These are phyloP conservation scores for Spodoptera littoralis DNA, from an alignment of 2,888 invertebrate species.

Conservation along the genomic window DNA sequence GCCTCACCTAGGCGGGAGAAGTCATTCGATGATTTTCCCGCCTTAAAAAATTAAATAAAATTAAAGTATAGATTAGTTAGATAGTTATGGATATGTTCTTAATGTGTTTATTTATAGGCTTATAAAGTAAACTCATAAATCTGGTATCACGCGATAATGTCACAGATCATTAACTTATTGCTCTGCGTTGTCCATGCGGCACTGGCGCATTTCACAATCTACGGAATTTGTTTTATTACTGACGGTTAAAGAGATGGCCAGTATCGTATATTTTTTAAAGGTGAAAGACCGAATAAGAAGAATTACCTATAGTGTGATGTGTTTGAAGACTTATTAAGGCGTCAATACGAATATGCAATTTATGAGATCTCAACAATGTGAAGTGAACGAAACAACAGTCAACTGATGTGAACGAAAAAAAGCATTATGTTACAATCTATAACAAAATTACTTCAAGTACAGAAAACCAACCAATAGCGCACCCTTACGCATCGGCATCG, in stretches of 20 bases:
- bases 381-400: no score
- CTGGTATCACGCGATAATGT: slow-evolving; percentile 41
- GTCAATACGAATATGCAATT: no score
- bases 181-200: slow-evolving; percentile 33
- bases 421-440: neutral
- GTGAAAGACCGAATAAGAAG: no score
- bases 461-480: slow-evolving; percentile 12
- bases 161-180: slow-evolving; percentile 51
- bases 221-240: slow-evolving; percentile 15
- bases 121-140: slow-evolving; percentile 16
- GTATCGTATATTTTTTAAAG: neutral
- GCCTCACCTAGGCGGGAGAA: no score
- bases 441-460: slow-evolving; percentile 21
- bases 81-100: no score
- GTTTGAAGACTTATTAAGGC: no score
- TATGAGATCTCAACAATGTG: no score
- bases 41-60: no score
- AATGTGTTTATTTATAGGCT: slow-evolving; percentile 39
- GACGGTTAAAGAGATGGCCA: neutral
- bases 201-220: slow-evolving; percentile 39
- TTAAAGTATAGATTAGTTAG: no score
- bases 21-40: no score
- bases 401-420: no score
- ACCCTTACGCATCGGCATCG: slow-evolving; percentile 15
- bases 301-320: no score